Evolutionary conservation across 2,888 invertebrate genomes (phyloP), one percentile per base, ranked within the genome.

Genomic region (Pollenia amentaria): DNA sequence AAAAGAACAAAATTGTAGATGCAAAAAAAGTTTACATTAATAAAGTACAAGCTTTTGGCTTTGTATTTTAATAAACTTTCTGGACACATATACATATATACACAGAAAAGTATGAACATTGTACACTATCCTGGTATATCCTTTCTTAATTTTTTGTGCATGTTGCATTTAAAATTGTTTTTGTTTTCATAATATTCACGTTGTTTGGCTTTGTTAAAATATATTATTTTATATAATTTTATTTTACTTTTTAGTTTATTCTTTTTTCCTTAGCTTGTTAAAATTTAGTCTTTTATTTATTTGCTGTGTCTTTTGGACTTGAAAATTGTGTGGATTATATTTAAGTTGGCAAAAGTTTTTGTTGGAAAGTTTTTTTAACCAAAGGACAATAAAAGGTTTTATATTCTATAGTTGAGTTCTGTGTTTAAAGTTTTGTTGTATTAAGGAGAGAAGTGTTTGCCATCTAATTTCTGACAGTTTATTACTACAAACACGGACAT

Each of bases 1-100:
- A 51, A 51, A 7, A 21, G 2, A 8, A 62, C 21, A 21, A 42
- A 46, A 6, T 9, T 3, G 46, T 0, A 77, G 9, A 42, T 18
- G 38, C 9, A 78, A 18, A 40, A 48, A 38, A 29, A 29, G 29
- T 29, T 18, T 57, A 51, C 16, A 16, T 21, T 46, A 73, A 57
- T 73, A 55, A 72, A 46, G 18, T 29, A 44, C 1, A 60, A 64
- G 69, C 81, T 53, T 57, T 73, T 48, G 75, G 78, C 55, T 83
- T 83, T 83, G 75, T 70, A 79, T 86, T 81, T 85, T 81, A 79
- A 83, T 83, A 79, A 76, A 83, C 79, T 79, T 70, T n/a, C 57
- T 83, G 79, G 70, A 79, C 79, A 67, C 40, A 62, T 42, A 55
- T 21, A 67, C 40, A 62, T 42, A 55, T 21, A 14, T 4, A 29